Percentiles rank a stretch among this genome's conserved stretches.
Evolutionary conservation across 2,797 vertebrate genomes (phyloP).

Genomic region (Emydoidea blandingii): DNA sequence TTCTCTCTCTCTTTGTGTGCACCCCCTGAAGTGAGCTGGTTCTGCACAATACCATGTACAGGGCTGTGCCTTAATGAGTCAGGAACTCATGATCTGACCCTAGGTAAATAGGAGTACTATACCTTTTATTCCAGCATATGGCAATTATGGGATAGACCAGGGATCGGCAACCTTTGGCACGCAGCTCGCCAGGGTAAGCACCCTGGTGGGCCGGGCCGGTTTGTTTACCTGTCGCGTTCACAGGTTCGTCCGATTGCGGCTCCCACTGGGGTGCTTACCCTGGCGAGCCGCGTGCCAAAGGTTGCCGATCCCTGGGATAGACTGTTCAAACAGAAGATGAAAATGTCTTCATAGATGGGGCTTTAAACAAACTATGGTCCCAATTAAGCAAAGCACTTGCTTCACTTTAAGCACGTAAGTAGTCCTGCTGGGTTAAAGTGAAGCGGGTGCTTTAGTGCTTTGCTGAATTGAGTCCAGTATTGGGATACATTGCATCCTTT

Average conservation of each 20-base stretch:
- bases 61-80: background rate
- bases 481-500: background rate
- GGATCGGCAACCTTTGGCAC: too few relatives aligned
- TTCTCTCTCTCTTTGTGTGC: background rate
- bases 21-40: background rate
- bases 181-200: too few relatives aligned
- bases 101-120: background rate
- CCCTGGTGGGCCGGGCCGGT: too few relatives aligned
- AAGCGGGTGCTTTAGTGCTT: background rate
- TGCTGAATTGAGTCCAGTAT: background rate
- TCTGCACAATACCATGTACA: background rate
- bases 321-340: background rate
- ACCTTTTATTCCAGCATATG: background rate
- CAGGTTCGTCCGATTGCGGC: too few relatives aligned
- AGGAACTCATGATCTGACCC: background rate
- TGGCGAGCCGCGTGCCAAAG: too few relatives aligned
- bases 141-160: background rate
- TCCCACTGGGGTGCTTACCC: too few relatives aligned
- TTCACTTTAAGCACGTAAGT: background rate
- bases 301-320: too few relatives aligned
- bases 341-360: background rate
- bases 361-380: background rate
- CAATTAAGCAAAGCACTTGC: background rate
- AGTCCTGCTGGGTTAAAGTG: background rate
- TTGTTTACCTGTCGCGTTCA: too few relatives aligned